Evolutionary conservation across 2,888 invertebrate species (phyloP), one percentile per base, ranked within the genome.

Genomic region (Tipula helvola): DNA sequence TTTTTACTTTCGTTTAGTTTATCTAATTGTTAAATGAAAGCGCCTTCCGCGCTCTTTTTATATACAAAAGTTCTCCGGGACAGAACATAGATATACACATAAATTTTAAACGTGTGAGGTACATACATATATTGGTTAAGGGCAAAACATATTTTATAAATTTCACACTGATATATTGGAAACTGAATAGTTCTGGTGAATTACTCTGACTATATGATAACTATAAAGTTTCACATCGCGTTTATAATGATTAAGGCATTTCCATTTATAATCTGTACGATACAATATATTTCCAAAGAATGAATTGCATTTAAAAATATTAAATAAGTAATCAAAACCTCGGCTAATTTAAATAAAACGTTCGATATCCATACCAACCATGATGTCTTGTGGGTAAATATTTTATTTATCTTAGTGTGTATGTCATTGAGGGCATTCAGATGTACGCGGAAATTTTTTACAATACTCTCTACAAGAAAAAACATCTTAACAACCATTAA

Each of bases 241-340:
- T 71, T 71, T 71, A 71, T 71, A 71, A 71, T 71, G 71, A 71
- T 71, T 71, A 71, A 71, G 71, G 28, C 71, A 71, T 71, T 71
- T 12, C 16, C n/a, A 18, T 18, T 18, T 57, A 57, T 18, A 57
- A 47, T 28, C 28, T 28, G 2, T 28, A 28, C 28, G 28, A 28
- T 28, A 28, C 2, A 28, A 47, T 10, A 57, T 57, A 57, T 57
- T 57, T 71, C 12, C 2, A 71, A 71, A 71, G 71, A 71, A 71
- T 71, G 71, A 71, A 28, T 71, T 71, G 71, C 71, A 71, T 71
- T 71, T 71, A 71, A 28, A n/a, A 71, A 71, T 71, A 28, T 71
- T 71, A 71, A 71, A 71, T 71, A 71, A 71, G 71, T 71, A 71
- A 71, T 71, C 71, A 71, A 71, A 71, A 71, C 71, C 71, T 71